Conservation (phyloP, 2,888 invertebrate genomes). For the Noctua comes region DNA sequence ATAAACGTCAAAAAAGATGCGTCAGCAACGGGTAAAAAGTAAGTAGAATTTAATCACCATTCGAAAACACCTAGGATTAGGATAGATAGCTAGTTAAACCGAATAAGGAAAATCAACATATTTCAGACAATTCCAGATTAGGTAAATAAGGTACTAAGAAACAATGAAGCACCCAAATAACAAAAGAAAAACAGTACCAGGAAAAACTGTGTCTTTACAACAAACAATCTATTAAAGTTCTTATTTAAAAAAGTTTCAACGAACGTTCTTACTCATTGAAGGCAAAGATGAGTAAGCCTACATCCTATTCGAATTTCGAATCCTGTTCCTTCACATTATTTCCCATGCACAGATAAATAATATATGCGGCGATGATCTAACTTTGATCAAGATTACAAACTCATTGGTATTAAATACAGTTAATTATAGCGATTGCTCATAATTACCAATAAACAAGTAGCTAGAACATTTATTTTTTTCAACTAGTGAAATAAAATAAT, state of each 20-base stretch:
- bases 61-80: background rate
- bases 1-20: background rate
- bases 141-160: slow-evolving; percentile 17
- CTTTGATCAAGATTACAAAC: slow-evolving; percentile 73
- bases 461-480: slow-evolving; percentile 51
- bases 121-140: slow-evolving; percentile 17
- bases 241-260: slow-evolving; percentile 53
- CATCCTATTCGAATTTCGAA: slow-evolving; percentile 73
- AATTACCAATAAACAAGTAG: slow-evolving; percentile 69
- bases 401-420: slow-evolving; percentile 75
- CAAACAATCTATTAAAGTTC: slow-evolving; percentile 18
- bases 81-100: background rate
- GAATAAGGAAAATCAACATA: slow-evolving; percentile 18
- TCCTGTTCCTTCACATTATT: slow-evolving; percentile 74
- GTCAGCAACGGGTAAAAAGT: background rate
- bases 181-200: slow-evolving; percentile 25
- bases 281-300: slow-evolving; percentile 74
- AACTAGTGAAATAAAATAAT: slow-evolving; percentile 52
- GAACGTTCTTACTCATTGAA: slow-evolving; percentile 69
- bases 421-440: slow-evolving; percentile 78
- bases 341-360: slow-evolving; percentile 73
- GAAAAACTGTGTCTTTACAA: slow-evolving; percentile 28
- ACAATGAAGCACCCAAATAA: slow-evolving; percentile 3
- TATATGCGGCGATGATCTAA: slow-evolving; percentile 77
- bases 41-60: background rate